Evolutionary conservation across 2,113 vertebrate species (phyloP).

Genomic region (Hypanus sabinus): DNA sequence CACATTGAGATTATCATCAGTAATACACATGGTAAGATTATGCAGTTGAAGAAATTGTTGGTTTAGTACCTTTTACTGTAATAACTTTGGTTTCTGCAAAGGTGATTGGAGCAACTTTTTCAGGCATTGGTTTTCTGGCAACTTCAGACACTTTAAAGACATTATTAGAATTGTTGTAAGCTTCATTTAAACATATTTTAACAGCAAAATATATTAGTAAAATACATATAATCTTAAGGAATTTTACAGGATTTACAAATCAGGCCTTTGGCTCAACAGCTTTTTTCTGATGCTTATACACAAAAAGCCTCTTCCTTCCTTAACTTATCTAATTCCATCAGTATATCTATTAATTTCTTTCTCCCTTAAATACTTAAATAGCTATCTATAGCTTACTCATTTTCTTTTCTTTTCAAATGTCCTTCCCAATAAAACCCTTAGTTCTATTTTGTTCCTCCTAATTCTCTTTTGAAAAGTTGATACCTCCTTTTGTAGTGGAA

Average conservation of each 20-base stretch:
- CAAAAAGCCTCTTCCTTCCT: not conserved
- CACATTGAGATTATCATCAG: conserved; percentile 4
- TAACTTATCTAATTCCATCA: not conserved
- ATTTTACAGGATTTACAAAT: not conserved
- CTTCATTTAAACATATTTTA: not conserved
- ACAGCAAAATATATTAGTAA: not conserved
- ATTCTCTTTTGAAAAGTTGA: not conserved
- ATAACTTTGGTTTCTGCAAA: conserved; percentile 17
- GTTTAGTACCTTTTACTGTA: conserved; percentile 37
- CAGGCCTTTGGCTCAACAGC: not conserved
- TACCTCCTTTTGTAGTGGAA: too few species aligned
- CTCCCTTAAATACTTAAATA: not conserved
- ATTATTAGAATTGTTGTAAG: conserved; percentile 14
- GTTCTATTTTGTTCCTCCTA: too few species aligned
- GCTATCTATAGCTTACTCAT: not conserved
- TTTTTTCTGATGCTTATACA: not conserved
- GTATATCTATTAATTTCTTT: not conserved
- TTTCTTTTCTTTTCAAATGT: not conserved
- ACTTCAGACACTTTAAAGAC: conserved; percentile 37
- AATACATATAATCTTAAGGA: too few species aligned
- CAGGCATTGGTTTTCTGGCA: conserved; percentile 28
- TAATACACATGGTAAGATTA: not conserved
- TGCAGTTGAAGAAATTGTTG: not conserved
- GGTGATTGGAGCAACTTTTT: conserved; percentile 27
- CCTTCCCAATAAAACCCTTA: not conserved